phyloP scores from a whole-genome alignment of 2,113 vertebrate species.

The Lonchura striata region DNA sequence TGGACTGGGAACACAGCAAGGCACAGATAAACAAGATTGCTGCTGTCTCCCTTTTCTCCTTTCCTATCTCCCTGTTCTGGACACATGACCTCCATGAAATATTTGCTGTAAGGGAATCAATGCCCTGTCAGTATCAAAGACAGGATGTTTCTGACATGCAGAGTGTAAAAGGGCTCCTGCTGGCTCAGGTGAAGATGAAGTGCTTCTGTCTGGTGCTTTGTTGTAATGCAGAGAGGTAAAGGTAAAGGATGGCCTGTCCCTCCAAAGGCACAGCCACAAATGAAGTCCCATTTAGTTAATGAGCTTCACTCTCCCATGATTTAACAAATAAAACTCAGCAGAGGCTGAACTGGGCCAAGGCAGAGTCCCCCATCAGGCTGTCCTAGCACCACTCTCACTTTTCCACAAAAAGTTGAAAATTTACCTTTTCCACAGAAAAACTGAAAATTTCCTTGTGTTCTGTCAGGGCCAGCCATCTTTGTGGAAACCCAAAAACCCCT shows the following conservation, averaged over 20 bases:
- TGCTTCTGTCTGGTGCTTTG: not conserved
- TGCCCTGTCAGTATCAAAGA: constrained; percentile 13
- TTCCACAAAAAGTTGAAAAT: not conserved
- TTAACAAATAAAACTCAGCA: not conserved
- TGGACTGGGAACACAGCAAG: not conserved
- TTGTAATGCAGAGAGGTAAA: not conserved
- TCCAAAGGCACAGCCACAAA: not conserved
- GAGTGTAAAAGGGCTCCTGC: not conserved
- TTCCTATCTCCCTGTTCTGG: not conserved
- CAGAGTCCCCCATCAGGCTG: not conserved
- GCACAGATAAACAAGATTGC: constrained; percentile 12
- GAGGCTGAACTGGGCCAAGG: not conserved
- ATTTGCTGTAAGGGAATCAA: not conserved
- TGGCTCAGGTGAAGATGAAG: not conserved
- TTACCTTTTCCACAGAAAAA: not conserved
- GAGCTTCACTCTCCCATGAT: not conserved
- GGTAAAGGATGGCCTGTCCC: not conserved
- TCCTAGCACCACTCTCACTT: not conserved
- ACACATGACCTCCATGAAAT: not conserved
- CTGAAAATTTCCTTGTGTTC: not conserved
- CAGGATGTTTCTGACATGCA: not conserved
- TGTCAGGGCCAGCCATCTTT: not conserved
- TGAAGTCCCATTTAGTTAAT: not conserved
- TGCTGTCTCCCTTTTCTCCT: not conserved
- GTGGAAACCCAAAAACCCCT: not conserved